Conservation (phyloP, 2,888 invertebrate genomes). For the Copidosoma aretas region DNA sequence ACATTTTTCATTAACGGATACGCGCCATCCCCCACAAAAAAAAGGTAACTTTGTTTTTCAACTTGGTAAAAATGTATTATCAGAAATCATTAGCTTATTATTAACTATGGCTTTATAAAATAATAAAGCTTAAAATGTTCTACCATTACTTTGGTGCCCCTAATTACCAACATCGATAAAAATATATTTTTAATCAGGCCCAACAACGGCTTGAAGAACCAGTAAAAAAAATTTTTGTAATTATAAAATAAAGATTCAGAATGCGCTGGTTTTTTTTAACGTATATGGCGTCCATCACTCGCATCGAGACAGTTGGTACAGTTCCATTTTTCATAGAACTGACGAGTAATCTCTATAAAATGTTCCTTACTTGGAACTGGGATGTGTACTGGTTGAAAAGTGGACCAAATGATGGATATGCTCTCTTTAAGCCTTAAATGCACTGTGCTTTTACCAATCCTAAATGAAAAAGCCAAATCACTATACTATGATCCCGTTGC, state of each 20-base stretch:
- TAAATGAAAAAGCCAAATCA: slow-evolving; percentile 16
- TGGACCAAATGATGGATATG: slow-evolving; percentile 19
- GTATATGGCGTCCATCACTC: slow-evolving; percentile 20
- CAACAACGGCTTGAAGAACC: slow-evolving; percentile 24
- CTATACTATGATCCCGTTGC: slow-evolving; percentile 21
- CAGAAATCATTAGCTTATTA: slow-evolving; percentile 9
- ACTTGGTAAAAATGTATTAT: slow-evolving; percentile 15
- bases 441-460: slow-evolving; percentile 17
- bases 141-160: slow-evolving; percentile 19
- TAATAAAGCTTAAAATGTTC: slow-evolving; percentile 18
- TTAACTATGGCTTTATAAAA: slow-evolving; percentile 12
- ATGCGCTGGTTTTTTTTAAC: slow-evolving; percentile 7
- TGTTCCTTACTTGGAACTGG: slow-evolving; percentile 22
- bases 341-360: slow-evolving; percentile 22
- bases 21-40: slow-evolving; percentile 29
- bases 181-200: slow-evolving; percentile 18
- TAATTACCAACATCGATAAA: slow-evolving; percentile 32
- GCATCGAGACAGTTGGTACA: slow-evolving; percentile 33
- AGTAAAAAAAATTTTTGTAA: slow-evolving; percentile 26
- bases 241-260: slow-evolving; percentile 15
- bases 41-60: slow-evolving; percentile 24
- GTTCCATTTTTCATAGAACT: slow-evolving; percentile 22
- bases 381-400: slow-evolving; percentile 27
- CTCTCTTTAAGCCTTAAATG: slow-evolving; percentile 3
- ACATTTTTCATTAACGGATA: slow-evolving; percentile 24